Percentiles rank a stretch among this genome's conserved stretches.
phyloP scores from a whole-genome alignment of 2,113 vertebrate genomes.

The Dolichotis patagonum region DNA sequence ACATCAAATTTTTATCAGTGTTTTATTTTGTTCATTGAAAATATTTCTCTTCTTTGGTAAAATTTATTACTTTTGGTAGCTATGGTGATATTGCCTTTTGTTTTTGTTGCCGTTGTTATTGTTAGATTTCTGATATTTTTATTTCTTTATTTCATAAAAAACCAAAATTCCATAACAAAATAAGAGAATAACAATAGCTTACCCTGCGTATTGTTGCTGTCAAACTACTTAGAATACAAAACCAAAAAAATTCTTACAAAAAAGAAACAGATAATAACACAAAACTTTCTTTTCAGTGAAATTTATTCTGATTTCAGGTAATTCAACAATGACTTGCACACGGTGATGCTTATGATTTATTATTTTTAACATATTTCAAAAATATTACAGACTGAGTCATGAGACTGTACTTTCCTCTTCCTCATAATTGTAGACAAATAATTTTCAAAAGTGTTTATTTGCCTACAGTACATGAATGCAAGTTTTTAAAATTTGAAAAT shows the following conservation, averaged over 20 bases:
- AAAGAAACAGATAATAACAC: not conserved
- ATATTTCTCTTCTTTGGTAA: not conserved
- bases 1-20: not conserved
- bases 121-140: not conserved
- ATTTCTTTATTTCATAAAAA: not conserved
- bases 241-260: not conserved
- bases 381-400: not conserved
- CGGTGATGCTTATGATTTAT: not conserved
- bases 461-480: not conserved
- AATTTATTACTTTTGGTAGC: not conserved
- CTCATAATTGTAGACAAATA: not conserved
- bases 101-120: too few species aligned
- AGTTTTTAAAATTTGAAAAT: not conserved
- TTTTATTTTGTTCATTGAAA: not conserved
- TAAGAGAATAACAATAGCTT: not conserved
- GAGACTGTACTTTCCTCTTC: not conserved
- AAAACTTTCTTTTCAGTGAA: not conserved
- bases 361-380: constrained; percentile 9
- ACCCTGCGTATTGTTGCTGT: not conserved
- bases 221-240: not conserved
- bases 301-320: not conserved
- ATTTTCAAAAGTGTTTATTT: not conserved
- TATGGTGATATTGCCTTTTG: not conserved
- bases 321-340: not conserved
- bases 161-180: not conserved